Evolutionary conservation across 2,113 vertebrate genomes (phyloP), one percentile per base, ranked within the genome.

Genomic region (Tychaedon coryphoeus): DNA sequence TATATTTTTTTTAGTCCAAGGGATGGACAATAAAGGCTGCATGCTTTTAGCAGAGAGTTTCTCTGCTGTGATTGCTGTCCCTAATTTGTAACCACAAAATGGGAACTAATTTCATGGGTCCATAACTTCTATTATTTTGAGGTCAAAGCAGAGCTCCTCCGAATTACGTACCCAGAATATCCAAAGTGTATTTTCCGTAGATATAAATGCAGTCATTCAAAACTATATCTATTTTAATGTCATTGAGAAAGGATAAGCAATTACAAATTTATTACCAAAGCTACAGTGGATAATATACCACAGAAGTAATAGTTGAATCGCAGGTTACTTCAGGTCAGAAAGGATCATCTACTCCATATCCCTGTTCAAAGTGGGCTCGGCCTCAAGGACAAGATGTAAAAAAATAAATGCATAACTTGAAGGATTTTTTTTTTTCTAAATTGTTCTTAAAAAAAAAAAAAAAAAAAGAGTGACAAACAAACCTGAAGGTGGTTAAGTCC

Each of bases 191-290:
- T 90, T 90, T 96, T 75, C 50, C 36, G 4, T 71, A 53, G 47
- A 38, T 86, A 71, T 71, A 87, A 84, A 88, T 58, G 38, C 51
- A 66, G 61, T 86, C 62, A 88, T 83, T 93, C 33, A 48, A 94
- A 73, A 54, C 24, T 83, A 9, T 34, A 53, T 93, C 23, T 62
- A 58, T 91, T 88, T 88, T 93, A 66, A 83, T 87, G 33, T 54
- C 81, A 56, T n/a, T 62, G 77, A 62, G 76, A 91, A 74, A 81
- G 53, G 23, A 95, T 88, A 88, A 91, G 42, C 34, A 87, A 88
- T 95, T 95, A 36, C 19, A 86, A 94, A 81, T 86, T 92, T 94
- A 92, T 95, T 95, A 24, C 62, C 48, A 90, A 76, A 91, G 65
- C 75, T 72, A 38, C 34, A 73, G 56, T 79, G 76, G 71, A 67